phyloP scores from a whole-genome alignment of 1,140 invertebrate genomes.

The Choristoneura fumiferana region DNA sequence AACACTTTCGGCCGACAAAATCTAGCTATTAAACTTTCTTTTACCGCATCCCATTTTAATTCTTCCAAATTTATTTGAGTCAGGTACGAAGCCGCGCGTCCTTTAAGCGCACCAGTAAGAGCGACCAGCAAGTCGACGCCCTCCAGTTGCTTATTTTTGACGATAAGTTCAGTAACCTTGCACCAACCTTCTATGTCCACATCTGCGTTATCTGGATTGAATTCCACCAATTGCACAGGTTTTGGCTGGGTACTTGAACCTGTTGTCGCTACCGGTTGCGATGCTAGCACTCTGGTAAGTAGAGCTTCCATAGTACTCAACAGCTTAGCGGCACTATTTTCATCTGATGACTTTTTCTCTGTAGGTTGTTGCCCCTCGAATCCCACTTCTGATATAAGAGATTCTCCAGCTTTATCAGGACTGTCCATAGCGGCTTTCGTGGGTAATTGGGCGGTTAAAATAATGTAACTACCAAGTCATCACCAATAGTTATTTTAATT shows the following conservation, averaged over 20 bases:
- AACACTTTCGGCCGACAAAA: constrained; percentile 34
- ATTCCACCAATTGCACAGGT: constrained; percentile 10
- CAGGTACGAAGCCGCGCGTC: constrained; percentile 29
- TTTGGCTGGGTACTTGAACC: background rate
- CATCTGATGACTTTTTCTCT: background rate
- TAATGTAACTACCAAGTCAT: too few relatives aligned
- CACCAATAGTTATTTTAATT: too few relatives aligned
- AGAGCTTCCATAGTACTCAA: constrained; percentile 8
- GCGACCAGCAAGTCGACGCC: constrained; percentile 6
- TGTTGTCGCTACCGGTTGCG: background rate
- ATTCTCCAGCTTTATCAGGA: too few relatives aligned
- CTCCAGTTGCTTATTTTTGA: background rate
- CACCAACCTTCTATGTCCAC: constrained; percentile 22
- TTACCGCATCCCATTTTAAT: constrained; percentile 30
- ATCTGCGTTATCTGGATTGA: constrained; percentile 26
- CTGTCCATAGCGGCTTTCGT: too few relatives aligned
- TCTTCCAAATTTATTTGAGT: constrained; percentile 31
- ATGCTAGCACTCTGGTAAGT: background rate
- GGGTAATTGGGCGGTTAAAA: too few relatives aligned
- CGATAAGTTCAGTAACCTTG: constrained; percentile 2
- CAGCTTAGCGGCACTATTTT: constrained; percentile 13
- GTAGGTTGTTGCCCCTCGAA: background rate
- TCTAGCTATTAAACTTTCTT: constrained; percentile 31
- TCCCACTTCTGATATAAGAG: constrained; percentile 23
- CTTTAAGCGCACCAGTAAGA: constrained; percentile 6